phyloP scores from a whole-genome alignment of 2,113 vertebrate genomes.

The Dromaius novaehollandiae region DNA sequence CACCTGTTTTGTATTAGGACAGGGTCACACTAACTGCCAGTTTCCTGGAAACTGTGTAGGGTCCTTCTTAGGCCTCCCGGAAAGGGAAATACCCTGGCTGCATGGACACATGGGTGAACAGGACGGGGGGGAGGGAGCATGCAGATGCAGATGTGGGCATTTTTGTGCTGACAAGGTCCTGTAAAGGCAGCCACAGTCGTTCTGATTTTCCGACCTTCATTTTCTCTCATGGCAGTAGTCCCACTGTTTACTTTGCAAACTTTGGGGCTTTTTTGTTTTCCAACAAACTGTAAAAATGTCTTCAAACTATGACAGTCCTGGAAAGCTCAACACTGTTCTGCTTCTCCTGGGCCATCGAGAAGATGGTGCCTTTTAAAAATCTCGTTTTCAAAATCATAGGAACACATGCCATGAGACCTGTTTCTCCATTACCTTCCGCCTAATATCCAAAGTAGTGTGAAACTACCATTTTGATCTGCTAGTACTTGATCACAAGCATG shows the following conservation, averaged over 20 bases:
- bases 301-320: neutral
- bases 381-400: neutral
- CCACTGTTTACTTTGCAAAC: neutral
- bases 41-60: neutral
- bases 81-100: neutral
- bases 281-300: neutral
- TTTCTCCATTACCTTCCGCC: neutral
- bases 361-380: neutral
- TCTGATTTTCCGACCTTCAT: neutral
- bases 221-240: neutral
- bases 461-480: neutral
- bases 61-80: neutral
- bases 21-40: neutral
- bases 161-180: neutral
- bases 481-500: neutral
- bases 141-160: neutral
- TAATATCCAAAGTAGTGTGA: neutral
- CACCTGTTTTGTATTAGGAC: slow-evolving; percentile 33
- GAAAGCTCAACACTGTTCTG: neutral
- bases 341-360: neutral
- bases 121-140: neutral
- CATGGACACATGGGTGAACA: neutral
- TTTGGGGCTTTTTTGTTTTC: neutral
- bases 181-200: neutral
- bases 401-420: neutral